Conservation (phyloP, 1,140 invertebrate genomes). For the Cepaea nemoralis region DNA sequence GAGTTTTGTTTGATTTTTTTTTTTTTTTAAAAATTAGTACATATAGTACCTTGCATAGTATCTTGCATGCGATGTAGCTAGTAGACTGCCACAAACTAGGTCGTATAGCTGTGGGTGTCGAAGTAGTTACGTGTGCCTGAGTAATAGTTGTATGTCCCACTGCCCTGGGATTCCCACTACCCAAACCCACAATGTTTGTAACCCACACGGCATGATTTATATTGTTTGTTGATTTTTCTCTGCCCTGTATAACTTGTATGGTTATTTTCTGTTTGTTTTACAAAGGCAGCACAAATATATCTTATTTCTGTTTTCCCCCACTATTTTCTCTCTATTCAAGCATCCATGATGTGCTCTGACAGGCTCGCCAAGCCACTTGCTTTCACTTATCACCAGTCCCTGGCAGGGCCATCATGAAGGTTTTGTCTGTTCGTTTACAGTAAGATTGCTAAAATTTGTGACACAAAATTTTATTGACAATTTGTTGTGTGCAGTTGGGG, state of each 20-base stretch:
- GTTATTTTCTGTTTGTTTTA: neutral
- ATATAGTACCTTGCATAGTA: too few species aligned
- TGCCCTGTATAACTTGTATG: neutral
- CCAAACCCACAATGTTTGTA: neutral
- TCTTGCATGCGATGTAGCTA: neutral
- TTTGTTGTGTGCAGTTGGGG: neutral
- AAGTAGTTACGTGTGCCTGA: neutral
- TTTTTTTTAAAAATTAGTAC: too few species aligned
- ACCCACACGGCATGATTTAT: neutral
- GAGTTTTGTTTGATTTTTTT: too few species aligned
- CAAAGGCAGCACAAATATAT: neutral
- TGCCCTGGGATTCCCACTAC: neutral
- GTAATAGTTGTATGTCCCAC: neutral
- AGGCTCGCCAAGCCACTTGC: too few species aligned
- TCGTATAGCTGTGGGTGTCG: neutral
- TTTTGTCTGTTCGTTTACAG: neutral
- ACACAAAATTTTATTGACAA: neutral
- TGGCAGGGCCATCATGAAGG: too few species aligned
- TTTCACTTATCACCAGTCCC: too few species aligned
- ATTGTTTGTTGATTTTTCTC: neutral
- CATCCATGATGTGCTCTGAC: neutral
- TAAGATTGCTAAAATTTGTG: slow-evolving; percentile 12
- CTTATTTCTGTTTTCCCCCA: neutral
- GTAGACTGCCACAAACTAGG: neutral
- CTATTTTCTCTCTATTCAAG: neutral